phyloP scores from a whole-genome alignment of 2,797 vertebrate genomes.

The Lates japonicus region DNA sequence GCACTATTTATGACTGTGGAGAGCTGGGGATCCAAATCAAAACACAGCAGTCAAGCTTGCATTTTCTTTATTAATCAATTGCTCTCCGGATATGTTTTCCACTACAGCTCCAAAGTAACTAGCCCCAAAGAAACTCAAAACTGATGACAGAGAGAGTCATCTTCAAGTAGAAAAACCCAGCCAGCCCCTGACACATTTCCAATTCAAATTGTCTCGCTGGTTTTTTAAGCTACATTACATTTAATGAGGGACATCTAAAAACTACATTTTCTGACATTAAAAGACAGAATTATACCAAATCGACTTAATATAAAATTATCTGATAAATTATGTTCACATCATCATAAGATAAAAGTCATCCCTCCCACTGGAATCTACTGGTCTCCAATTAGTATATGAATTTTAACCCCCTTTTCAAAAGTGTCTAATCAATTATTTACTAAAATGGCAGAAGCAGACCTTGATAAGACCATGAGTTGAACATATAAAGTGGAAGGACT shows the following conservation, averaged over 20 bases:
- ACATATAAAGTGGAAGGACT: slow-evolving; percentile 85
- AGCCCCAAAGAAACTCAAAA: slow-evolving; percentile 82
- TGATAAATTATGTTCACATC: slow-evolving; percentile 91
- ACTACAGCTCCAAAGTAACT: slow-evolving; percentile 78
- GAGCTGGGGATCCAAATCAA: slow-evolving; percentile 78
- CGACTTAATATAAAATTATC: slow-evolving; percentile 90
- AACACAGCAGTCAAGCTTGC: slow-evolving; percentile 74
- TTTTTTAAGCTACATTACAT: slow-evolving; percentile 88
- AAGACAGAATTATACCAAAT: slow-evolving; percentile 89
- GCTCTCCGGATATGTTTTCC: slow-evolving; percentile 76
- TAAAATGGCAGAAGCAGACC: slow-evolving; percentile 88
- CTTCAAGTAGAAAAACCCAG: slow-evolving; percentile 75
- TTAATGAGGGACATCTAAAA: slow-evolving; percentile 91
- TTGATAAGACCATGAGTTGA: slow-evolving; percentile 86
- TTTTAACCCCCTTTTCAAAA: slow-evolving; percentile 88
- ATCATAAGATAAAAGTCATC: slow-evolving; percentile 91
- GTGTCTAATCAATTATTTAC: slow-evolving; percentile 91
- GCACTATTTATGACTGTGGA: slow-evolving; percentile 84
- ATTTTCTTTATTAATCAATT: slow-evolving; percentile 83
- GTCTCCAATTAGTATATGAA: slow-evolving; percentile 90
- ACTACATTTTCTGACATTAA: slow-evolving; percentile 89
- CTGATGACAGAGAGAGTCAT: slow-evolving; percentile 84
- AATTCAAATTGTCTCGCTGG: slow-evolving; percentile 86
- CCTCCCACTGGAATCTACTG: slow-evolving; percentile 87
- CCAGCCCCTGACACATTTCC: slow-evolving; percentile 82